Base-by-base conservation (phyloP, 2,888 invertebrate species). In the Deilephila elpenor region DNA sequence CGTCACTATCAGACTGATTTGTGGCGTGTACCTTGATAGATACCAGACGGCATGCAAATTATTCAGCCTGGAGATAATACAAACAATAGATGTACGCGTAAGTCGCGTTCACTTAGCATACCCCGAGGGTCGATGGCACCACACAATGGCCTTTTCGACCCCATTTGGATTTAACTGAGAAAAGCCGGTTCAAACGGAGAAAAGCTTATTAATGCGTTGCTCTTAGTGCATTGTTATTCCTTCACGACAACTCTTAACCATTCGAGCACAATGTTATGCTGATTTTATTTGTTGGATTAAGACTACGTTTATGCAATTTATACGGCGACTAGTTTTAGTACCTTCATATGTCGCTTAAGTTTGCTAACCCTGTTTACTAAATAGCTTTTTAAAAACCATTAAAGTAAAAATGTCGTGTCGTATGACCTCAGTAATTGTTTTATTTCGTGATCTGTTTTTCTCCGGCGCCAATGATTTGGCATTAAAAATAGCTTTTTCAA, bases 101-200 rank as follows among this genome's bases (percentile, higher is more conserved):
- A 83, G 83, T 80, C 77, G 77, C 75, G 80, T 79, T 83, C 79
- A 81, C 82, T 85, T 80, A 82, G 79, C 67, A 67, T 67, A 78
- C 79, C 79, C 76, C 71, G 79, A 78, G 78, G 83, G 81, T 84
- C 83, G 81, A 82, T 82, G 83, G 77, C 84, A 80, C 71, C 76
- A 85, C 82, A 85, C 87, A 85, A 86, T 85, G 79, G 78, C 75
- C 78, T 67, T 67, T 64, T 67, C 67, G 67, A 67, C 51, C 51
- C 67, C 67, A 67, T 67, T 67, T 67, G 67, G 67, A 67, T 67
- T 67, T 67, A 67, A 67, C 67, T 51, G 67, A 67, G 67, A 51
- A 67, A 67, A 67, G 67, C 67, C 67, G 67, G 67, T 67, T 67
- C 67, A 67, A 67, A 67, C 67, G 51, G 25, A 67, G 67, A 67